Evolutionary conservation across 2,113 vertebrate species (phyloP).

Genomic region (Mastomys natalensis): DNA sequence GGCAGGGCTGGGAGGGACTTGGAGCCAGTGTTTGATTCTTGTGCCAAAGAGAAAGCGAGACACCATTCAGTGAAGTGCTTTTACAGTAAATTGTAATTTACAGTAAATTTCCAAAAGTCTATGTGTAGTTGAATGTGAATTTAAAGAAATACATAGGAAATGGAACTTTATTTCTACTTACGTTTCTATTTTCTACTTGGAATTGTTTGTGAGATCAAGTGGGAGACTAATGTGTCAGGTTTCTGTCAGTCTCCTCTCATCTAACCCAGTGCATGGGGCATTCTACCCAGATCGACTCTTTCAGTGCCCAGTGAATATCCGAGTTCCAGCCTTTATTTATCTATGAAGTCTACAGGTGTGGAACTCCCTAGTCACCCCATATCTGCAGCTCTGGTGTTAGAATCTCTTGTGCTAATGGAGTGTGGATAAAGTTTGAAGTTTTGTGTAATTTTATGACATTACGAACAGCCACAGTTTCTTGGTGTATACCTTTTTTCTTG

Average conservation of each 20-base stretch:
- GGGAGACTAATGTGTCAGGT: not conserved
- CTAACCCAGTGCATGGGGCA: not conserved
- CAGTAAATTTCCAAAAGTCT: not conserved
- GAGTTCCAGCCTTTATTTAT: not conserved
- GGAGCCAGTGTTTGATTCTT: not conserved
- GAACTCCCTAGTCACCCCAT: not conserved
- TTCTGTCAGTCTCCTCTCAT: not conserved
- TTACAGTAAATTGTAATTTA: not conserved
- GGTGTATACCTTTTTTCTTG: not conserved
- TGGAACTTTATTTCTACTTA: conserved; percentile 40
- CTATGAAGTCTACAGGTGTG: not conserved
- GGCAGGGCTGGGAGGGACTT: not conserved
- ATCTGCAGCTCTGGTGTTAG: not conserved
- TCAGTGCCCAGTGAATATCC: not conserved
- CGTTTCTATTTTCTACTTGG: not conserved
- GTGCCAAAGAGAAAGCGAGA: not conserved
- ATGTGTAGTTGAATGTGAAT: not conserved
- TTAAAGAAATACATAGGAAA: not conserved
- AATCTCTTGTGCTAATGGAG: not conserved
- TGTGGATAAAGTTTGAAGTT: not conserved
- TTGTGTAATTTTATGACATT: not conserved
- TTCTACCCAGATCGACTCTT: not conserved
- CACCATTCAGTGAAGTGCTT: not conserved
- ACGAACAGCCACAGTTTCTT: not conserved
- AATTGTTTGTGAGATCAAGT: not conserved